phyloP scores from a whole-genome alignment of 2,888 invertebrate genomes.

The Tanytarsus gracilentus region DNA sequence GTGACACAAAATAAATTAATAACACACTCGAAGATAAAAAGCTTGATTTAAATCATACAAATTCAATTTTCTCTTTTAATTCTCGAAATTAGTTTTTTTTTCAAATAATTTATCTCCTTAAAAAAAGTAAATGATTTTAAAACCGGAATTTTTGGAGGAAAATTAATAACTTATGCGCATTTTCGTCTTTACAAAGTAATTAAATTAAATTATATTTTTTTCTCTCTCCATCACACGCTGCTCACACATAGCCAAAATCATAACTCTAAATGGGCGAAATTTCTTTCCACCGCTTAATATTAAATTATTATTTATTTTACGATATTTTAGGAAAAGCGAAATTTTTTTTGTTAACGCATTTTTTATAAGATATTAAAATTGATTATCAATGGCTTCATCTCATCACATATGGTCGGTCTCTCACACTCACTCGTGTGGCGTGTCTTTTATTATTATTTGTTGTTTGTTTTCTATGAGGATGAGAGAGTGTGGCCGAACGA shows the following conservation, averaged over 20 bases:
- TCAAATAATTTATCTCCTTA: no score
- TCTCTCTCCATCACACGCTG: not conserved
- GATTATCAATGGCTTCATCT: constrained; percentile 13
- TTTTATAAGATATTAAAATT: not conserved
- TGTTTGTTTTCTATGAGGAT: constrained; percentile 9
- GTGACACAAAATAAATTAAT: no score
- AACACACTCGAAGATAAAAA: no score
- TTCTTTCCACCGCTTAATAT: not conserved
- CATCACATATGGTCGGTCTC: no score
- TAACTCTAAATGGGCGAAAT: not conserved
- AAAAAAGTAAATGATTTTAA: no score
- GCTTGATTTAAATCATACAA: no score
- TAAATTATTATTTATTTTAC: not conserved
- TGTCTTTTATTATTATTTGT: not conserved
- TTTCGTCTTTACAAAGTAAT: no score
- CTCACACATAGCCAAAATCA: not conserved
- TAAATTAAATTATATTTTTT: not conserved
- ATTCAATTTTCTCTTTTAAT: no score
- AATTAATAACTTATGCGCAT: no score
- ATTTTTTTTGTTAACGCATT: not conserved
- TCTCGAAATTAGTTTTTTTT: no score
- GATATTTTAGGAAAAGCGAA: not conserved
- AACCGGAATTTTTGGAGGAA: no score
- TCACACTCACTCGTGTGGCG: not conserved
- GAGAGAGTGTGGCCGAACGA: no score